These are phyloP conservation scores for Cliona cf. orientalis DNA, from an alignment of 37 sponge, comb jelly and placozoan genomes.

Conservation along the genomic window DNA sequence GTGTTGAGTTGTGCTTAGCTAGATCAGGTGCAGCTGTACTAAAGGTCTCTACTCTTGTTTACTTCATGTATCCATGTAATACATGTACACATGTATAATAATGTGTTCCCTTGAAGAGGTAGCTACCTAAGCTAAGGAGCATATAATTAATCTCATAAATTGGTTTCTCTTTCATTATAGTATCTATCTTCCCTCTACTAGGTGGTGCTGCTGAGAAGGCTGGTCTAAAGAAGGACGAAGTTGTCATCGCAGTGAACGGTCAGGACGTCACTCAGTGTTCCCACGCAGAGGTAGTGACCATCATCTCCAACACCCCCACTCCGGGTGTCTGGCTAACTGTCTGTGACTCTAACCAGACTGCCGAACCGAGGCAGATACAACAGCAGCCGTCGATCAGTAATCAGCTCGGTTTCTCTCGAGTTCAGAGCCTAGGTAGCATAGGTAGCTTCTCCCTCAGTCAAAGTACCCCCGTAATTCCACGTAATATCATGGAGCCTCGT, in stretches of 20 bases:
- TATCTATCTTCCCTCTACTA: neutral
- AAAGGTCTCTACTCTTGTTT: too few relatives aligned
- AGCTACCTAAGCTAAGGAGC: too few relatives aligned
- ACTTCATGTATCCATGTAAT: too few relatives aligned
- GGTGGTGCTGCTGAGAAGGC: constrained; percentile 72
- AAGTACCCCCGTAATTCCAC: constrained; percentile 24
- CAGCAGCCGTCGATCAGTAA: neutral
- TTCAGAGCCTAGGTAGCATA: neutral
- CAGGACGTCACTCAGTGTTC: constrained; percentile 22
- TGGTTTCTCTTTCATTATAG: too few relatives aligned
- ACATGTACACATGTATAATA: too few relatives aligned
- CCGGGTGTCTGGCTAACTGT: constrained; percentile 75
- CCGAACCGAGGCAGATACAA: neutral
- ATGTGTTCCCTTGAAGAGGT: too few relatives aligned
- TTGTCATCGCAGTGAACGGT: constrained; percentile 70
- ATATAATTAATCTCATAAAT: too few relatives aligned
- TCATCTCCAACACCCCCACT: constrained; percentile 50
- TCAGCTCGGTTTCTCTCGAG: neutral
- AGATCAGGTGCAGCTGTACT: too few relatives aligned
- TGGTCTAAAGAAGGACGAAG: constrained; percentile 60
- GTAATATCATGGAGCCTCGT: constrained; percentile 10
- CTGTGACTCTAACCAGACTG: constrained; percentile 39
- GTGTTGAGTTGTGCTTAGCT: too few relatives aligned
- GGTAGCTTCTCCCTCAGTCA: constrained; percentile 23
- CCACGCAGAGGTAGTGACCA: constrained; percentile 53